Conservation (phyloP, 2,888 invertebrate species). For the Pyrgus malvae region DNA sequence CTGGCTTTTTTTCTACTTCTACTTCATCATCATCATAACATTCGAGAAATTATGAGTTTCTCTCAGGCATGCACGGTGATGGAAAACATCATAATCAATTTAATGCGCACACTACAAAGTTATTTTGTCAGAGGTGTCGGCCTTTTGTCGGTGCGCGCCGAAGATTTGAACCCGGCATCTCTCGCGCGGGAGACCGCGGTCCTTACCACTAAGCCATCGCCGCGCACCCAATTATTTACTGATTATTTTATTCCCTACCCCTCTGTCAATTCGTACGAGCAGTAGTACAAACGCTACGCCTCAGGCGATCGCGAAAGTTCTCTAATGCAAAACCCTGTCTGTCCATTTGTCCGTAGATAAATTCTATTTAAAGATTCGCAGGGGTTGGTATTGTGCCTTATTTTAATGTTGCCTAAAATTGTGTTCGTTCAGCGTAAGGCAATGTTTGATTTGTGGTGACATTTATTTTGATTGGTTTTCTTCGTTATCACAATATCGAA, state of each 20-base stretch:
- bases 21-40: no score
- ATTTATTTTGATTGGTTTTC: constrained; percentile 26
- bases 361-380: constrained; percentile 56
- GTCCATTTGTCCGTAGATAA: constrained; percentile 62
- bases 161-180: no score
- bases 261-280: constrained; percentile 42
- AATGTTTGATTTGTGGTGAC: constrained; percentile 19
- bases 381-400: constrained; percentile 32
- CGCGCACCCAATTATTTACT: constrained; percentile 18
- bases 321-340: constrained; percentile 58
- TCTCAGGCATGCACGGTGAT: no score
- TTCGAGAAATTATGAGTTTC: no score
- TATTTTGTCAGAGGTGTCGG: no score
- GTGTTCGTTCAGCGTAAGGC: constrained; percentile 27
- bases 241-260: constrained; percentile 23
- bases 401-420: constrained; percentile 37
- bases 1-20: no score
- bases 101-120: no score
- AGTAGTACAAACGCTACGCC: constrained; percentile 47
- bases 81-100: no score
- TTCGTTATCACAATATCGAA: background rate
- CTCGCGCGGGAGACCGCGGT: no score
- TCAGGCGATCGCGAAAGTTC: constrained; percentile 49
- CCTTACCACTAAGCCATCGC: no score
- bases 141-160: no score